Evolutionary conservation across 2,113 vertebrate genomes (phyloP), one percentile per base, ranked within the genome.

Genomic region (Hypocryptadius cinnamomeus): DNA sequence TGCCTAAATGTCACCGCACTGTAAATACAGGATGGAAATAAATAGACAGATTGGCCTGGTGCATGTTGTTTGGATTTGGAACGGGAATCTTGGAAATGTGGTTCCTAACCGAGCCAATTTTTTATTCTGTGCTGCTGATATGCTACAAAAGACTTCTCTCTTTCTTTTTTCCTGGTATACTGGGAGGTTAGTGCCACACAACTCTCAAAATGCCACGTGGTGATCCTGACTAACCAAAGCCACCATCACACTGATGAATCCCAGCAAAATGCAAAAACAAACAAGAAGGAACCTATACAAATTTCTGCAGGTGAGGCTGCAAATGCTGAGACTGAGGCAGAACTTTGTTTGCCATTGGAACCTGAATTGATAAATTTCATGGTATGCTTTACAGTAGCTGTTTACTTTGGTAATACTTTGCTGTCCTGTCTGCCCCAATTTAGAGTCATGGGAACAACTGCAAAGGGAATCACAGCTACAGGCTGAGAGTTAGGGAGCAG

Each of bases 21-120:
- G 85, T 83, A 96, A 89, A 94, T 74, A 94, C 65, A 74, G 65
- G 65, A 69, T 65, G 61, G 90, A 81, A 96, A 95, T 94, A 96
- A 91, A 96, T 3, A 95, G 91, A 83, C 92, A 94, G 94, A 90
- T 83, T 88, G 83, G 79, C 45, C 51, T 88, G n/a, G 44, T 76
- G 90, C n/a, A 48, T 66, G 85, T 81, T 92, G 72, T 90, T 93
- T 95, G 77, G 90, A 94, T 83, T 87, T 66, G 68, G 59, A 96
- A 87, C 28, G 74, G 73, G 24, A 73, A 40, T 70, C 37, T 47
- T 40, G 85, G 86, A 94, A 94, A 81, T 51, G 53, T 17, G 68
- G 89, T 39, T 85, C 48, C 57, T 72, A 68, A 28, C 21, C 0
- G 0, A 93, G 94, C 82, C 92, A 93, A 24, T 65, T 90, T 77